Evolutionary conservation across 2,888 invertebrate genomes (phyloP), one percentile per base, ranked within the genome.

Genomic region (Megalurothrips usitatus): DNA sequence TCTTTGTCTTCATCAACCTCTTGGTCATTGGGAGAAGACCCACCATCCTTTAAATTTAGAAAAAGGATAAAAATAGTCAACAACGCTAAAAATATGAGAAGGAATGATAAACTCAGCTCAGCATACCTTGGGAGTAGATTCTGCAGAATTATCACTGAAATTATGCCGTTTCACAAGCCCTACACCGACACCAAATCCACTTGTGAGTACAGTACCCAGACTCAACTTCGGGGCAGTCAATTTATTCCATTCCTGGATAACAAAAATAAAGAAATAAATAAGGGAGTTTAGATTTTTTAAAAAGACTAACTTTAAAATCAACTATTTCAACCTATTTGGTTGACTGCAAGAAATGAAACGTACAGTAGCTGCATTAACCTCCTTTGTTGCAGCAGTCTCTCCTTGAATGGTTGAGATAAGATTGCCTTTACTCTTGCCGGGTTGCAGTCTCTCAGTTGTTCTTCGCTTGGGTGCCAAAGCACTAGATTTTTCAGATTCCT

Each of bases 351-450:
- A 43, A 43, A 43, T 43, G 34, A 6, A 19, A 58, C 58, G 6
- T 17, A 58, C 58, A 12, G 58, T 58, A 19, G 68, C 23, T 75
- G 68, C 68, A 26, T 23, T 75, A 9, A n/a, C 83, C 26, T 85
- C 84, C 47, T 86, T 83, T 1, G 84, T 80, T 58, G 83, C n/a
- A 10, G n/a, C 26, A 4, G 80, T 17, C 78, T 82, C 82, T 81
- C 79, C 19, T 78, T 63, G 23, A 81, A 92, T 89, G 85, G 93
- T 94, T 68, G 93, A 91, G 47, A 95, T 88, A 28, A 96, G 88
- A 88, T 95, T 96, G 0, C 95, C 95, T 89, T 96, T 96, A 85
- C 95, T 93, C 87, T 96, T 95, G 0, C 95, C 95, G 0, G 95
- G 95, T 85, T 95, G 95, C 80, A 95, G 87, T 81, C 95, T 90